phyloP scores from a whole-genome alignment of 2,797 vertebrate species.

The Siniperca undulata region DNA sequence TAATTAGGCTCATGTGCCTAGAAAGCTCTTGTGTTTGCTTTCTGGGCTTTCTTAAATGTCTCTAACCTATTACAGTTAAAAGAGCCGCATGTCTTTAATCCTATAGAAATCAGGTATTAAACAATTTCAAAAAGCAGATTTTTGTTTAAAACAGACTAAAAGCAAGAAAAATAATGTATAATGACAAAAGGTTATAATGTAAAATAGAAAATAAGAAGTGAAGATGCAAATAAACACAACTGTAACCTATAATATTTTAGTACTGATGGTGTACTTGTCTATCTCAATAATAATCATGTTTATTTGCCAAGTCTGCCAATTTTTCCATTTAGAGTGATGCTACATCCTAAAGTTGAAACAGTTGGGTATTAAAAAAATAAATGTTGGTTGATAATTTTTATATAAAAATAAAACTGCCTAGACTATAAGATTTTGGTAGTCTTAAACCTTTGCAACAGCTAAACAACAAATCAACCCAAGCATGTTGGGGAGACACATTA shows the following conservation, averaged over 20 bases:
- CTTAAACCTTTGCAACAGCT: too few species aligned
- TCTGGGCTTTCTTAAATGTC: background rate
- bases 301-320: background rate
- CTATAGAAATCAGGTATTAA: constrained; percentile 3
- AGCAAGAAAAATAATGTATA: background rate
- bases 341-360: background rate
- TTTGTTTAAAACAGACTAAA: background rate
- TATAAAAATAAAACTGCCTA: background rate
- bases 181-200: background rate
- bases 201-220: background rate
- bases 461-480: too few species aligned
- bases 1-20: background rate
- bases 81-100: background rate
- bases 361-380: background rate
- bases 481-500: too few species aligned
- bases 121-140: background rate
- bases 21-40: background rate
- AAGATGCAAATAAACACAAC: background rate
- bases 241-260: background rate
- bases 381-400: too few species aligned
- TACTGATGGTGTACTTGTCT: background rate
- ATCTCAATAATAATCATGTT: background rate
- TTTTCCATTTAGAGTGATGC: background rate
- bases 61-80: background rate
- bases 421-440: too few species aligned